Percentiles rank a stretch among this genome's conserved stretches.
Evolutionary conservation across 1,140 invertebrate genomes (phyloP).

Genomic region (Holotrichia oblita): DNA sequence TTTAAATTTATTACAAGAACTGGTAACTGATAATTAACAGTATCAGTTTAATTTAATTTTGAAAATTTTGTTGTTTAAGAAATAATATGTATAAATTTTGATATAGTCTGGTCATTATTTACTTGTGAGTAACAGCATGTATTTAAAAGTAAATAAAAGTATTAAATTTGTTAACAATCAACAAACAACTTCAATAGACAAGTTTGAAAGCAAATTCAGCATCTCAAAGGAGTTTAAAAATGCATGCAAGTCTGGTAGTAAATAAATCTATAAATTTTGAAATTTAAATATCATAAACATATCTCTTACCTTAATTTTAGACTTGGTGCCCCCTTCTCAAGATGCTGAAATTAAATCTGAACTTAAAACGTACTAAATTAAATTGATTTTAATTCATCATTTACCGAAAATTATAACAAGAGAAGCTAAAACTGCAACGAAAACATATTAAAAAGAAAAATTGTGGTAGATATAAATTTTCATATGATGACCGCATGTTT

Average conservation of each 20-base stretch:
- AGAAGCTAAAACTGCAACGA: neutral
- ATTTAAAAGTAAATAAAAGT: too few species aligned
- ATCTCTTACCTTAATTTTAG: neutral
- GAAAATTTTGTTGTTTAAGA: too few species aligned
- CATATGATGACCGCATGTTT: neutral
- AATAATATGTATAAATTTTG: too few species aligned
- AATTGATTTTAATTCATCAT: neutral
- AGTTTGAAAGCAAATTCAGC: too few species aligned
- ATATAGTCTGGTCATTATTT: too few species aligned
- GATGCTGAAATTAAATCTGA: conserved; percentile 1
- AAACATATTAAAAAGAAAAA: neutral
- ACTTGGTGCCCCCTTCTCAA: neutral
- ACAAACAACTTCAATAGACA: too few species aligned
- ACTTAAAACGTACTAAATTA: neutral
- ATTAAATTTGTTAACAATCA: too few species aligned
- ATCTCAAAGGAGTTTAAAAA: too few species aligned
- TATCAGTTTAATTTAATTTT: too few species aligned
- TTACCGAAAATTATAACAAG: neutral
- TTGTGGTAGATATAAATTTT: neutral
- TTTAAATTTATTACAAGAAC: too few species aligned
- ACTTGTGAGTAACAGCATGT: too few species aligned
- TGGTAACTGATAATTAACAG: too few species aligned
- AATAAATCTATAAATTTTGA: neutral
- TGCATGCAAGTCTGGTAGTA: neutral
- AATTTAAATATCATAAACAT: neutral